A percentile compares a stretch with the other conserved stretches of the same genome.
These are phyloP conservation scores for Xylocampa areola DNA, from an alignment of 2,888 invertebrate species.

Conservation along the genomic window DNA sequence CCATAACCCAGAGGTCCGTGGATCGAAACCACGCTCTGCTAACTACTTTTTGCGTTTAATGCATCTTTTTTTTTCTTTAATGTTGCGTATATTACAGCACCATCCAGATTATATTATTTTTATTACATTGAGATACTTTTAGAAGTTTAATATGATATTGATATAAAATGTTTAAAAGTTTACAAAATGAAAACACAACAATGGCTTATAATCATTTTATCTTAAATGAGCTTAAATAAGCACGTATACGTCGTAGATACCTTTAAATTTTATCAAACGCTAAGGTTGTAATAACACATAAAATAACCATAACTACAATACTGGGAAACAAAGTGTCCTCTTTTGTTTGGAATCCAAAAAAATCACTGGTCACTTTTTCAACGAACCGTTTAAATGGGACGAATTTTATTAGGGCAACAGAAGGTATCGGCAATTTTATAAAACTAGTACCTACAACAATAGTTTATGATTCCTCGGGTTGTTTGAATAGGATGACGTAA, in stretches of 20 bases:
- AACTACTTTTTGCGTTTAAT: conserved; percentile 12
- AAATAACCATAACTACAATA: too few relatives aligned
- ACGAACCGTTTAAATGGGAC: conserved; percentile 35
- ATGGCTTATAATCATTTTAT: too few relatives aligned
- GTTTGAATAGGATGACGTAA: conserved; percentile 72
- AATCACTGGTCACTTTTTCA: conserved; percentile 20
- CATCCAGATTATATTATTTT: too few relatives aligned
- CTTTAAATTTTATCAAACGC: too few relatives aligned
- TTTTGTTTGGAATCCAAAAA: background rate
- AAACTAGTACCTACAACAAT: conserved; percentile 68
- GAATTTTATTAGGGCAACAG: conserved; percentile 56
- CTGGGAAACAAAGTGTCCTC: background rate
- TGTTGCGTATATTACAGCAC: too few relatives aligned
- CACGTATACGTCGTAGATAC: too few relatives aligned
- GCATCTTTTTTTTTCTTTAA: background rate
- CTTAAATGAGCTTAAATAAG: too few relatives aligned
- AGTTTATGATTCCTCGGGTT: conserved; percentile 67
- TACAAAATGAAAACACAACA: too few relatives aligned
- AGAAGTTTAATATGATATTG: too few relatives aligned
- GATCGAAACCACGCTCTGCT: conserved; percentile 92
- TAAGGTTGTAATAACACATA: too few relatives aligned
- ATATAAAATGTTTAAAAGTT: too few relatives aligned
- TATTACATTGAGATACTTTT: too few relatives aligned
- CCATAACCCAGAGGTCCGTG: conserved; percentile 97
- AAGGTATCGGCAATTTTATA: conserved; percentile 64